These are phyloP conservation scores for Onychomys torridus DNA, from an alignment of 2,797 vertebrate species.

Conservation along the genomic window DNA sequence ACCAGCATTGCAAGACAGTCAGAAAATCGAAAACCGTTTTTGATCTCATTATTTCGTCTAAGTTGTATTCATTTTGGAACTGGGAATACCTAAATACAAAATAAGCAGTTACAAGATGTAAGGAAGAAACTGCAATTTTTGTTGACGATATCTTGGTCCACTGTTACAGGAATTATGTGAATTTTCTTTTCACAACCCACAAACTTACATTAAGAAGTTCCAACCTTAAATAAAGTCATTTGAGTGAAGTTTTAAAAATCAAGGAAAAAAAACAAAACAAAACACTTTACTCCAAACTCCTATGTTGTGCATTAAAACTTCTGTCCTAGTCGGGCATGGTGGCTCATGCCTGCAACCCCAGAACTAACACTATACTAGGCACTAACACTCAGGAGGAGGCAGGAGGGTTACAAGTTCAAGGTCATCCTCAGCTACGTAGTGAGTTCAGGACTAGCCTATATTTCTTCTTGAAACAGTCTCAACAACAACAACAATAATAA, in stretches of 20 bases:
- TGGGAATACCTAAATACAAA: constrained; percentile 93
- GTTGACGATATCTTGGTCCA: constrained; percentile 10
- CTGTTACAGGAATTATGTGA: constrained; percentile 36
- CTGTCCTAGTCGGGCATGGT: not conserved
- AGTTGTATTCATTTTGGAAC: constrained; percentile 94
- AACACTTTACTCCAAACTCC: constrained; percentile 4
- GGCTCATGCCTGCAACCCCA: not conserved
- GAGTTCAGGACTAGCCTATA: not conserved
- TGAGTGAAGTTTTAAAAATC: not conserved
- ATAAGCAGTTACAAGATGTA: constrained; percentile 53
- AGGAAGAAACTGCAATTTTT: constrained; percentile 28
- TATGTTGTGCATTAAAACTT: not conserved
- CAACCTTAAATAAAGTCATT: constrained; percentile 35
- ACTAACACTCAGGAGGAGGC: not conserved
- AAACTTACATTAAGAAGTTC: constrained; percentile 24
- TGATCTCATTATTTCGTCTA: constrained; percentile 94
- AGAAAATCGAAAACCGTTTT: constrained; percentile 93
- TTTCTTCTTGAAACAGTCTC: not conserved
- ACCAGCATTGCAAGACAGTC: constrained; percentile 98
- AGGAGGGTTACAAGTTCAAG: not conserved
- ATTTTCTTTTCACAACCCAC: constrained; percentile 52
- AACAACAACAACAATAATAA: not conserved
- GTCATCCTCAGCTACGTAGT: not conserved
- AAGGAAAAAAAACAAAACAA: not conserved
- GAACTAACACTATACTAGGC: not conserved